Percentiles rank a stretch among this genome's conserved stretches.
Conservation (phyloP, 2,888 invertebrate species). For the Sclerodermus sp. region DNA sequence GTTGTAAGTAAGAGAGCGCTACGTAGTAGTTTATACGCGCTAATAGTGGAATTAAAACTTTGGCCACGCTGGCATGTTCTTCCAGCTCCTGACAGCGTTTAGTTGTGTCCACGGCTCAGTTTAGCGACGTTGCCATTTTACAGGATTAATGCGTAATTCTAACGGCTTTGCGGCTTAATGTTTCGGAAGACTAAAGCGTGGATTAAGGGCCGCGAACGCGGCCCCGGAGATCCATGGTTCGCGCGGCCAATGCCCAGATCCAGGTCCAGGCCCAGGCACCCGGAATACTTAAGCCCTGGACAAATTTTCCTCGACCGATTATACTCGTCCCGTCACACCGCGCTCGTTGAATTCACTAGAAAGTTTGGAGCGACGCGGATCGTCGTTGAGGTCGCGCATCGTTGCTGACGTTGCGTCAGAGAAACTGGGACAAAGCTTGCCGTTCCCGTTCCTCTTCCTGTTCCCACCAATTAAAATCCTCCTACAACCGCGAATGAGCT, state of each 20-base stretch:
- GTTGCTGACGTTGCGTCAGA: too few relatives aligned
- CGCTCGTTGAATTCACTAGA: background rate
- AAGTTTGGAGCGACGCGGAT: background rate
- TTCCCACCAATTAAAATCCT: too few relatives aligned
- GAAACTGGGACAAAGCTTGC: too few relatives aligned
- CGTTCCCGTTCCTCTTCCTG: too few relatives aligned
- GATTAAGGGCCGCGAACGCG: slow-evolving; percentile 12
- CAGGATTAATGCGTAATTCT: slow-evolving; percentile 31
- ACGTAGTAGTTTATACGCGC: background rate
- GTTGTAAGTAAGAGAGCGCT: slow-evolving; percentile 6
- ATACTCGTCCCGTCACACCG: background rate
- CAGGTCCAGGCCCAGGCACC: too few relatives aligned
- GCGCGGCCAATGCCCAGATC: background rate
- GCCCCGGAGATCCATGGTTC: background rate
- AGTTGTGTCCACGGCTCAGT: too few relatives aligned
- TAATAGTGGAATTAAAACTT: background rate
- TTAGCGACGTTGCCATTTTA: slow-evolving; percentile 20
- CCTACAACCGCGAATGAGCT: too few relatives aligned
- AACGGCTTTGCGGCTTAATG: slow-evolving; percentile 32
- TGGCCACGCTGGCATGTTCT: too few relatives aligned
- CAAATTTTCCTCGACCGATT: background rate
- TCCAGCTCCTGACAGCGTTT: slow-evolving; percentile 12
- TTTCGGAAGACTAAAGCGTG: slow-evolving; percentile 27
- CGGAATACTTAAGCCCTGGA: background rate
- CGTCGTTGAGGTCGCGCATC: background rate